Evolutionary conservation across 2,797 vertebrate genomes (phyloP), one percentile per base, ranked within the genome.

Genomic region (Enteromius unitaeniatus): DNA sequence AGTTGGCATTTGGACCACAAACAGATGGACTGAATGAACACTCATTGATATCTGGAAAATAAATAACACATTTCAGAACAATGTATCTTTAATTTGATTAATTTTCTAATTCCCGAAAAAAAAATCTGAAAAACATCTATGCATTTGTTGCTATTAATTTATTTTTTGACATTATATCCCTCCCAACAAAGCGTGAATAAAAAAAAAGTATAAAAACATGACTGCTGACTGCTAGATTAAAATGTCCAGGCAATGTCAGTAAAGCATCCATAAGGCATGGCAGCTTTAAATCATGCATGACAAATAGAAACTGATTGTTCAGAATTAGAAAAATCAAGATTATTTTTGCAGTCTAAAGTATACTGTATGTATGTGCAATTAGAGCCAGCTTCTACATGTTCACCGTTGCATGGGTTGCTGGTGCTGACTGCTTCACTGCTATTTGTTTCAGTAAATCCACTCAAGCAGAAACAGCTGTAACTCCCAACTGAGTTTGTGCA

Each of bases 331-430:
- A 7, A 7, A 9, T 40, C 40, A 40, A 40, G 6, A 40, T 40
- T 40, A 40, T 40, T 40, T 7, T 42, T 42, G 5, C 40, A 40
- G 40, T 40, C 8, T 7, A 40, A 7, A 8, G 40, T 40, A 40
- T 40, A 0, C 40, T 37, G 4, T 4, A 47, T 47, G 13, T 19
- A 55, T 55, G 21, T 55, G 8, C n/a, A n/a, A 1, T 1, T 6
- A 60, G n/a, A 13, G 23, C n/a, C 10, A n/a, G 2, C n/a, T 14
- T 26, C 23, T 60, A 34, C 21, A 68, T 9, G 6, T 19, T 73
- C 6, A 82, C 81, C 58, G 6, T 3, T 49, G 42, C 80, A 82
- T 13, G 42, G 69, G 42, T 49, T 82, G 17, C 17, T 65, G 9
- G 1, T 5, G 4, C 45, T 75, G 42, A 45, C 11, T 4, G 3